Base-by-base conservation (phyloP, 92 coral and sea anemone genomes). In the Porites lobata region DNA sequence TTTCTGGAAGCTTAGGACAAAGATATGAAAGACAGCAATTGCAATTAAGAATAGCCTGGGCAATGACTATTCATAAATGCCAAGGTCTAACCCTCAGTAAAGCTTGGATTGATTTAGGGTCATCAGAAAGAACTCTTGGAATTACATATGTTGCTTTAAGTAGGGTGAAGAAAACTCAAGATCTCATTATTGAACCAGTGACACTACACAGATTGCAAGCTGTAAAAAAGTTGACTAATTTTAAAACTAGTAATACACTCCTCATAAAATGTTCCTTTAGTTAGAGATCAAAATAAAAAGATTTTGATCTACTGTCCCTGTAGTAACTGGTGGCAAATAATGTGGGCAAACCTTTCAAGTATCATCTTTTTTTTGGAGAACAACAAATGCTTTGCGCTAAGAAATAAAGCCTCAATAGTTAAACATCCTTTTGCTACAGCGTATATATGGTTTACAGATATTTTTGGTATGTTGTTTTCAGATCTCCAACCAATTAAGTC, bases 91-190 rank as follows among this genome's bases (percentile, higher is more conserved):
- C 87, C 74, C 76, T 90, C 67, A 89, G 80, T 50, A 85, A 85
- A n/a, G 88, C 83, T 69, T 85, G 87, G 88, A 85, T 90, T 77
- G 89, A 84, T 63, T 58, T 78, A 26, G 93, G 93, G 65, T 74
- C 81, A 89, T 75, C 86, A 67, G 94, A 86, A 80, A 65, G 9
- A 20, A 78, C 81, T 19, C 51, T 80, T 86, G 94, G 94, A 67
- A 86, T 86, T 77, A 91, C 94, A 66, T 54, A 91, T 86, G 94
- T 91, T 82, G 88, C 94, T 57, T 59, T 80, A 20, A 69, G 81
- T 77, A 90, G 93, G 75, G 89, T 90, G 53, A 84, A 75, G 59
- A 84, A 72, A 38, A 50, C 72, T 62, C 63, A 56, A 52, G 92
- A 89, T 53, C 61, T 89, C 47, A 68, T 89, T 52, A n/a, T 90